Percentiles rank a stretch among this genome's conserved stretches.
phyloP scores from a whole-genome alignment of 2,888 invertebrate species.

The Neoascia interrupta region DNA sequence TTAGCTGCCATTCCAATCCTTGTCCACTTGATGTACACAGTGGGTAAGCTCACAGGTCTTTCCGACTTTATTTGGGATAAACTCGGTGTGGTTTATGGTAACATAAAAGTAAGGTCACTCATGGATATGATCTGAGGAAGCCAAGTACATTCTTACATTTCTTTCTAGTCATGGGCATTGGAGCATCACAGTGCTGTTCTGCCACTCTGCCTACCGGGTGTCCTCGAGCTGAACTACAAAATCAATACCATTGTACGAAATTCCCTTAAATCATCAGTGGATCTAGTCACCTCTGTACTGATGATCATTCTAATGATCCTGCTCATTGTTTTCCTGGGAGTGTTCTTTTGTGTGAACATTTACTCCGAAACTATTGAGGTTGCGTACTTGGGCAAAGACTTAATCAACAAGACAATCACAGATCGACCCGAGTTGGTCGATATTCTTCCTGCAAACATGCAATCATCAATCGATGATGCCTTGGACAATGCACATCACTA shows the following conservation, averaged over 20 bases:
- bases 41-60: slow-evolving; percentile 76
- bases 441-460: slow-evolving; percentile 85
- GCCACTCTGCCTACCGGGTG: slow-evolving; percentile 88
- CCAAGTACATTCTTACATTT: neutral
- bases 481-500: slow-evolving; percentile 96
- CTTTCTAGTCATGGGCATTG: slow-evolving; percentile 80
- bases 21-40: slow-evolving; percentile 75
- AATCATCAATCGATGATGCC: slow-evolving; percentile 89
- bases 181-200: slow-evolving; percentile 84
- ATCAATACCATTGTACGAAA: slow-evolving; percentile 84
- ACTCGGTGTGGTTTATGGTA: slow-evolving; percentile 72
- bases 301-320: slow-evolving; percentile 92
- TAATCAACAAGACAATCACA: slow-evolving; percentile 92
- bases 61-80: slow-evolving; percentile 74
- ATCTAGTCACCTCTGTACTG: slow-evolving; percentile 91
- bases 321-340: slow-evolving; percentile 87
- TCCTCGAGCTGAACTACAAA: slow-evolving; percentile 85
- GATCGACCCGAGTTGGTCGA: slow-evolving; percentile 92
- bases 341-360: slow-evolving; percentile 88
- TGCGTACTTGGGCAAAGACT: slow-evolving; percentile 91
- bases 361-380: slow-evolving; percentile 97
- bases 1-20: slow-evolving; percentile 87
- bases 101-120: slow-evolving; percentile 69
- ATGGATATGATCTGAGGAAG: neutral
- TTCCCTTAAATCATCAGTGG: slow-evolving; percentile 87